A percentile compares a stretch with the other conserved stretches of the same genome.
phyloP scores from a whole-genome alignment of 92 coral and sea anemone species.

The Pocillopora grandis region DNA sequence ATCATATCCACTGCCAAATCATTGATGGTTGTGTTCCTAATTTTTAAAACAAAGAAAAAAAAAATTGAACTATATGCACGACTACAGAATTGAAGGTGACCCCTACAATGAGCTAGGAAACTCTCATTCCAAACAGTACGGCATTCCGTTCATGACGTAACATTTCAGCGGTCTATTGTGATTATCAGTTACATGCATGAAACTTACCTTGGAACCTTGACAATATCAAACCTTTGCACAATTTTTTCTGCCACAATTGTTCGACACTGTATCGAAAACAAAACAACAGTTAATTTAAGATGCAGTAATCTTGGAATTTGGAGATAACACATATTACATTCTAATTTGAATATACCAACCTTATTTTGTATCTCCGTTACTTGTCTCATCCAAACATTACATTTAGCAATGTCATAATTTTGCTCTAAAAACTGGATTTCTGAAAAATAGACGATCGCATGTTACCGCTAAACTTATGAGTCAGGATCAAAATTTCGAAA shows the following conservation, averaged over 20 bases:
- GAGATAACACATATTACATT: no score
- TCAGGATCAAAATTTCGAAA: background rate
- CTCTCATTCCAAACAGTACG: background rate
- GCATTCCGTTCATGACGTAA: background rate
- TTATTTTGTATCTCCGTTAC: constrained; percentile 85
- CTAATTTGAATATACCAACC: constrained; percentile 38
- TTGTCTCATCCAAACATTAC: constrained; percentile 87
- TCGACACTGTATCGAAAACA: constrained; percentile 65
- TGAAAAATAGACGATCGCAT: constrained; percentile 14
- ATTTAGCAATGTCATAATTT: constrained; percentile 77
- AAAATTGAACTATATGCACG: background rate
- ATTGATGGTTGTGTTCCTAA: constrained; percentile 88
- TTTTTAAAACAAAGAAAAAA: background rate
- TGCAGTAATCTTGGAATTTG: background rate
- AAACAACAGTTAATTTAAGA: background rate
- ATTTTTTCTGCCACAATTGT: constrained; percentile 86
- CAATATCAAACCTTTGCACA: constrained; percentile 88
- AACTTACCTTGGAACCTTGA: constrained; percentile 85
- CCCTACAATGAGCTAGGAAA: no score
- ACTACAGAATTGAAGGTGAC: no score
- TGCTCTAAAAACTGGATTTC: constrained; percentile 85
- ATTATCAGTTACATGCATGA: background rate
- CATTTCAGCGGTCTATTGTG: background rate
- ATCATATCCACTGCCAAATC: constrained; percentile 89
- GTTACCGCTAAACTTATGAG: background rate